phyloP scores from a whole-genome alignment of 2,797 vertebrate genomes.

The Mico argentatus region DNA sequence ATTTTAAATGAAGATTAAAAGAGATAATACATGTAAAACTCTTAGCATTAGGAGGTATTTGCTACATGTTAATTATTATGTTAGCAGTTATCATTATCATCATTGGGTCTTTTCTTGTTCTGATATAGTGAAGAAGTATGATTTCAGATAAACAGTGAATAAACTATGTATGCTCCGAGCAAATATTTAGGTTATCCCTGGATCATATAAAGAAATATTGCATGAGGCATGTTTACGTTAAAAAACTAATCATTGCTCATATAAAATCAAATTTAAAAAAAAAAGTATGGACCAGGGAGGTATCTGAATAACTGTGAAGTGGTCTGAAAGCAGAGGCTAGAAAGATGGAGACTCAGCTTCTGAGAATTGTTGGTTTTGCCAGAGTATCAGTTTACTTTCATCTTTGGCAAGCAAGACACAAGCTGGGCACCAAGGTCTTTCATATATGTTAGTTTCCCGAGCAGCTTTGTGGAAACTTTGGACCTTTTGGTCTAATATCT shows the following conservation, averaged over 20 bases:
- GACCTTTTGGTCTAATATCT: not conserved
- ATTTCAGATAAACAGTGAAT: constrained; percentile 47
- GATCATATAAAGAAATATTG: constrained; percentile 26
- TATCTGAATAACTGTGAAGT: not conserved
- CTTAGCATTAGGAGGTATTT: not conserved
- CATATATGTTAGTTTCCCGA: not conserved
- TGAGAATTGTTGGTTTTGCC: not conserved
- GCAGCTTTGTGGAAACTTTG: constrained; percentile 15
- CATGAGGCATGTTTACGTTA: not conserved
- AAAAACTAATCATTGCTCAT: constrained; percentile 7
- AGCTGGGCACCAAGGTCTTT: not conserved
- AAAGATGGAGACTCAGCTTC: not conserved
- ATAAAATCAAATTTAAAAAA: constrained; percentile 51
- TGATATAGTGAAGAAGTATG: constrained; percentile 8
- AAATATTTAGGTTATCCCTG: constrained; percentile 28
- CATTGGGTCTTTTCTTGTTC: not conserved
- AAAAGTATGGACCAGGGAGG: not conserved
- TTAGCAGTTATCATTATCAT: not conserved
- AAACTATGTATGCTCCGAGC: constrained; percentile 2
- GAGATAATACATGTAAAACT: not conserved
- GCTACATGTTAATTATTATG: not conserved
- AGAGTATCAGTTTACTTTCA: not conserved
- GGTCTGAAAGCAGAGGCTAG: constrained; percentile 19
- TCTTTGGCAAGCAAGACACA: not conserved
- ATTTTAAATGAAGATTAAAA: constrained; percentile 31